Percentiles rank a stretch among this genome's conserved stretches.
Evolutionary conservation across 2,888 invertebrate genomes (phyloP).

Genomic region (Synanthedon formicaeformis): DNA sequence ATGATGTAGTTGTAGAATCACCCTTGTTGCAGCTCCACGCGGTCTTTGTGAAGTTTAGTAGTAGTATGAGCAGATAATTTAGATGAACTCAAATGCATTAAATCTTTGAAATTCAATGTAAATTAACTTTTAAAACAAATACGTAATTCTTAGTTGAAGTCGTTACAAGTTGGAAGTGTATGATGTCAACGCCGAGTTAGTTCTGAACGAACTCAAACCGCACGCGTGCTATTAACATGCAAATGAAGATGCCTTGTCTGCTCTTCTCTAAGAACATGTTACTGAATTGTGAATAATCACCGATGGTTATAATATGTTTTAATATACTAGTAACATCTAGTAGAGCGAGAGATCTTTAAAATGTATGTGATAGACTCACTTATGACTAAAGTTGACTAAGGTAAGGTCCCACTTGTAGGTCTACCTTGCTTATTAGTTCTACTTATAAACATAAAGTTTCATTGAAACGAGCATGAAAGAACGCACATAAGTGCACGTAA

Average conservation of each 20-base stretch:
- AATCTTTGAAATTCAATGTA: constrained; percentile 1
- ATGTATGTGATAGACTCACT: constrained; percentile 1
- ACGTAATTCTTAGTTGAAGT: background rate
- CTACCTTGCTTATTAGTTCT: background rate
- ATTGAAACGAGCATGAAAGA: background rate
- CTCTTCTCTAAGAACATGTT: constrained; percentile 22
- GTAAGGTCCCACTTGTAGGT: background rate
- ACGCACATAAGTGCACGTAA: constrained; percentile 2
- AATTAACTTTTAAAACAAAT: background rate
- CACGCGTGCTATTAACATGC: constrained; percentile 50
- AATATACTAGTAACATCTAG: constrained; percentile 12
- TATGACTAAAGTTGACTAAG: constrained; percentile 6
- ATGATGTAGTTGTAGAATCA: too few species aligned
- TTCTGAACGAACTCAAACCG: constrained; percentile 14
- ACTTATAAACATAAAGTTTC: background rate
- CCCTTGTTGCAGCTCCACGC: too few species aligned
- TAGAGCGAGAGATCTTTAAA: too few species aligned
- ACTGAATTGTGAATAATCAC: constrained; percentile 20
- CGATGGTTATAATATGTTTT: constrained; percentile 23
- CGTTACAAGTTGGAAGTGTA: background rate
- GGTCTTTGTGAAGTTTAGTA: too few species aligned
- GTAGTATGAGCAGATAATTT: too few species aligned
- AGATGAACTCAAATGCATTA: too few species aligned
- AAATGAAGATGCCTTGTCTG: constrained; percentile 48
- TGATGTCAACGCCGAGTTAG: constrained; percentile 3